Evolutionary conservation across 2,888 invertebrate species (phyloP).

Genomic region (Heterodera filipjevi): DNA sequence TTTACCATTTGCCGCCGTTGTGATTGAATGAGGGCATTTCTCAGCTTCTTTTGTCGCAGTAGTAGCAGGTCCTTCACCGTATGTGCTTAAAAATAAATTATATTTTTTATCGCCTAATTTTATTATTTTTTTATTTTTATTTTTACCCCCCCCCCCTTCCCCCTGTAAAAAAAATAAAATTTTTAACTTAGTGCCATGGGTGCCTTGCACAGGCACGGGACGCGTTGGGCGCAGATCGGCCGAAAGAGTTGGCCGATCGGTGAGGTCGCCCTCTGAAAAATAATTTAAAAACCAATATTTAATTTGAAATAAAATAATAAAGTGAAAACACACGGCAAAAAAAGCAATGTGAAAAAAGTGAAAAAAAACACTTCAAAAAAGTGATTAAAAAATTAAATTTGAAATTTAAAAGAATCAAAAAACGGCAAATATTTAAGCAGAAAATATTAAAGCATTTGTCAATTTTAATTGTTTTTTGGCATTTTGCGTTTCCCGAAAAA

Average conservation of each 20-base stretch:
- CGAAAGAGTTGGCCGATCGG: not conserved
- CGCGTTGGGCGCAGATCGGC: not conserved
- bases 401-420: no score
- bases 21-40: conserved; percentile 4
- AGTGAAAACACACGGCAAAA: conserved; percentile 4
- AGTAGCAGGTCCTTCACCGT: not conserved
- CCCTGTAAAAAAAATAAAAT: not conserved
- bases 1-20: conserved; percentile 21
- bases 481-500: no score
- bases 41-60: not conserved
- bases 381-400: no score
- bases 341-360: not conserved
- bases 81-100: not conserved
- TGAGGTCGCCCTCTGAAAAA: not conserved
- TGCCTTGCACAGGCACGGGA: not conserved
- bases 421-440: no score
- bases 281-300: not conserved
- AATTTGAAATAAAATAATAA: not conserved
- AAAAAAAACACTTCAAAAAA: no score
- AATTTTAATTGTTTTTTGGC: not conserved
- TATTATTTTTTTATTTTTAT: not conserved
- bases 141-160: not conserved
- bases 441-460: not conserved
- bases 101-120: not conserved
- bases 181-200: not conserved